phyloP scores from a whole-genome alignment of 2,113 vertebrate species.

The Sialia sialis region DNA sequence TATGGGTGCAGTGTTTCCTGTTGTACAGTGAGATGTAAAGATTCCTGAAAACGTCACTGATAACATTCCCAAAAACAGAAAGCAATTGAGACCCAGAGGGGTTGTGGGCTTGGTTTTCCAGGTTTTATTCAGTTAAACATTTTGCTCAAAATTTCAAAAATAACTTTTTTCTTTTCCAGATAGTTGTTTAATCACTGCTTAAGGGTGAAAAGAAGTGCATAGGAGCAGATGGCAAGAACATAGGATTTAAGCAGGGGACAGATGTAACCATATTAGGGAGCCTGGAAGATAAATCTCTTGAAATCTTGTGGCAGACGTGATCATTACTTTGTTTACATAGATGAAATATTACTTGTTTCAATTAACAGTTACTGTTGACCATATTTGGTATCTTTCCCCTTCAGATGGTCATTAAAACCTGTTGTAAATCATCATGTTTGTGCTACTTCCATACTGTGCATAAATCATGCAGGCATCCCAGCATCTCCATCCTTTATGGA shows the following conservation, averaged over 20 bases:
- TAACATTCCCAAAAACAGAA: background rate
- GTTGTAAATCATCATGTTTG: conserved; percentile 40
- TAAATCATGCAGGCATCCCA: conserved; percentile 20
- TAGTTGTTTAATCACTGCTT: conserved; percentile 46
- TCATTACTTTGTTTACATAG: conserved; percentile 53
- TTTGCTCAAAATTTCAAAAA: background rate
- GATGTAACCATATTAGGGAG: conserved; percentile 63
- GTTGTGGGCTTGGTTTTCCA: background rate
- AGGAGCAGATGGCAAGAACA: conserved; percentile 76
- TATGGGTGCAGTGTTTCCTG: background rate
- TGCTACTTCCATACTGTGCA: background rate
- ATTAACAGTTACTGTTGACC: conserved; percentile 37
- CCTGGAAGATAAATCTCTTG: conserved; percentile 63
- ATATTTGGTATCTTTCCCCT: conserved; percentile 49
- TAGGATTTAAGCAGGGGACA: conserved; percentile 73
- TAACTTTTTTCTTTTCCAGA: background rate
- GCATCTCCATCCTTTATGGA: background rate
- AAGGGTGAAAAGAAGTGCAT: conserved; percentile 30
- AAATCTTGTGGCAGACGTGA: conserved; percentile 45
- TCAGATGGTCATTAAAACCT: conserved; percentile 37
- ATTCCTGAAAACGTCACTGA: background rate
- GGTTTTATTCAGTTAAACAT: background rate
- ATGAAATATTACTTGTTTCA: conserved; percentile 3
- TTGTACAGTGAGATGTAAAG: background rate
- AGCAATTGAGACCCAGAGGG: background rate